Evolutionary conservation across 2,113 vertebrate genomes (phyloP).

Genomic region (Falco punctatus): DNA sequence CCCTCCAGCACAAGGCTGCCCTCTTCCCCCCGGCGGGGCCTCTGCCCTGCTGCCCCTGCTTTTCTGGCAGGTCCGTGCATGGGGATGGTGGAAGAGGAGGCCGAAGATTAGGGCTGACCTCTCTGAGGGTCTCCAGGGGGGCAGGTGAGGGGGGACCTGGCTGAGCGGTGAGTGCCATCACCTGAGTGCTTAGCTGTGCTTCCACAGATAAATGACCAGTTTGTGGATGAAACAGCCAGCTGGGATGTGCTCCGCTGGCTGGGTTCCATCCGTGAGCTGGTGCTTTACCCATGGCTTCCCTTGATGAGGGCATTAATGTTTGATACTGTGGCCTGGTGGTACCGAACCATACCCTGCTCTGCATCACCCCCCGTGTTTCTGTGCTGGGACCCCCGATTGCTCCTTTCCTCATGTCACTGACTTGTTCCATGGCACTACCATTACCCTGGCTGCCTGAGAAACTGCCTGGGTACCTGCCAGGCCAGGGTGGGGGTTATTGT

Average conservation of each 20-base stretch:
- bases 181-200: background rate
- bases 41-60: background rate
- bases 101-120: background rate
- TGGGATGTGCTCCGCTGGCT: background rate
- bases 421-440: background rate
- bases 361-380: background rate
- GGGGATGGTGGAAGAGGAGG: background rate
- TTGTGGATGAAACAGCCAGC: background rate
- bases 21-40: background rate
- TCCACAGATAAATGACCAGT: rapidly evolving
- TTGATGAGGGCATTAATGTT: slow-evolving; percentile 3
- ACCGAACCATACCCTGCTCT: background rate
- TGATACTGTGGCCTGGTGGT: background rate
- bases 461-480: background rate
- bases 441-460: background rate
- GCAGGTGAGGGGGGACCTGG: background rate
- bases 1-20: background rate
- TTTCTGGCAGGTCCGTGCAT: background rate
- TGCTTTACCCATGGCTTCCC: background rate
- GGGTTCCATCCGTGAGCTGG: background rate
- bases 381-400: background rate
- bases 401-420: background rate
- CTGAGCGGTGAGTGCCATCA: background rate
- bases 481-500: background rate
- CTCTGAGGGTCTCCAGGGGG: background rate